Base-by-base conservation (phyloP, 2,888 invertebrate genomes). In the Noctua pronuba region DNA sequence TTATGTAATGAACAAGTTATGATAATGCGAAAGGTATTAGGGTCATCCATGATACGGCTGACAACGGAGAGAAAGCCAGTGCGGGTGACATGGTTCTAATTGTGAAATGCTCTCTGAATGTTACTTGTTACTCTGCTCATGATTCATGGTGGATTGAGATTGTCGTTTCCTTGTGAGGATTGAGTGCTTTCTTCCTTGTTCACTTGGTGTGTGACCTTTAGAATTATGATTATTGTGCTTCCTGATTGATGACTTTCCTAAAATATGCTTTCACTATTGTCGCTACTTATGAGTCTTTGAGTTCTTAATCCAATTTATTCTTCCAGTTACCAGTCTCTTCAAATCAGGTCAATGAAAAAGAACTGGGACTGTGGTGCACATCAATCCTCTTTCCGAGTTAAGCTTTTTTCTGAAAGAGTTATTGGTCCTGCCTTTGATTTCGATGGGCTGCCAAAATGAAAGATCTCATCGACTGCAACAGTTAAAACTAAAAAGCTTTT, bases 1-100 rank as follows among this genome's bases (percentile, higher is more conserved):
- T 88, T 87, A 88, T 81, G 71, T 87, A 88, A 88, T 77, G 82
- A 73, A 84, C 88, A 81, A 69, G 89, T 88, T 88, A 88, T 87
- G 87, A 81, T 87, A 88, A 88, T 88, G 67, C 68, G 35, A 69
- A 75, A 73, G 79, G 82, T 78, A 88, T 89, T 88, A 89, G 71
- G 85, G 88, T 83, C 88, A 73, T 78, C 49, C 41, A 41, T 80
- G 85, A 86, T 86, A 88, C 65, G 60, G 70, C 82, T 82, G 85
- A 86, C 88, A 82, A 73, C 83, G 72, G 68, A 83, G 86, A 89
- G 89, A 89, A 88, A 88, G 89, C 73, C 69, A 73, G 38, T 80
- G 64, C 68, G 44, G 74, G 55, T 85, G 84, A 83, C 85, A 78
- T 75, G 79, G 77, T 78, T 80, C 73, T 86, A 81, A 88, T 88